phyloP scores from a whole-genome alignment of 2,888 invertebrate genomes.

The Listrodromus nycthemerus region DNA sequence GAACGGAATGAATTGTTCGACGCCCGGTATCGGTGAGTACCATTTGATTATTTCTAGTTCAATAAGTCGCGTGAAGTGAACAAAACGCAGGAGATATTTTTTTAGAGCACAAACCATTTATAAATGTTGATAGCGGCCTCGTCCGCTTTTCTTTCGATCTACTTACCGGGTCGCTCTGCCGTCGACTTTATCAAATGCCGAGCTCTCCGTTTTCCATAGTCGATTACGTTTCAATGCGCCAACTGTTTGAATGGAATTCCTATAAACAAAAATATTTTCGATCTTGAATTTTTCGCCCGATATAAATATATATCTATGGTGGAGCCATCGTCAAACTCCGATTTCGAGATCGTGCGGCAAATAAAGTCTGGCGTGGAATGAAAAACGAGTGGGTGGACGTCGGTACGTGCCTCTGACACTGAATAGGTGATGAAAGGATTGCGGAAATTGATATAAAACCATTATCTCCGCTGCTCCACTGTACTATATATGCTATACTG shows the following conservation, averaged over 20 bases:
- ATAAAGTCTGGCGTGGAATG: constrained; percentile 29
- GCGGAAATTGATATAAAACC: constrained; percentile 57
- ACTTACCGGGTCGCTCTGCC: background rate
- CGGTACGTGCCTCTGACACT: constrained; percentile 48
- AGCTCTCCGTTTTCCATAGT: background rate
- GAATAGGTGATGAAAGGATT: constrained; percentile 64
- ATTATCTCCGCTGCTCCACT: constrained; percentile 49
- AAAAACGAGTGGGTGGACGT: constrained; percentile 3
- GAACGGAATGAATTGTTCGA: too few relatives aligned
- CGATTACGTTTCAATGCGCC: background rate
- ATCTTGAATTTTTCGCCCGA: too few relatives aligned
- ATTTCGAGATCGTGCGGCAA: constrained; percentile 57
- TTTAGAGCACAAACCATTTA: too few relatives aligned
- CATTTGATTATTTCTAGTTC: too few relatives aligned
- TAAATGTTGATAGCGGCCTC: background rate
- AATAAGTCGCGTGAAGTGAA: too few relatives aligned
- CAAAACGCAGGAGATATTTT: too few relatives aligned
- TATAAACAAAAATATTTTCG: too few relatives aligned
- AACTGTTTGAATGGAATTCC: background rate
- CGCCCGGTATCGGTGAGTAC: too few relatives aligned
- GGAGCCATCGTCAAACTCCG: constrained; percentile 31
- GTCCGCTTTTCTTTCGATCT: background rate
- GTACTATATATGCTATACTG: background rate
- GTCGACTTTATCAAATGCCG: background rate
- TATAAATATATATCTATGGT: constrained; percentile 10